Evolutionary conservation across 2,888 invertebrate species (phyloP).

Genomic region (Leuctra nigra): DNA sequence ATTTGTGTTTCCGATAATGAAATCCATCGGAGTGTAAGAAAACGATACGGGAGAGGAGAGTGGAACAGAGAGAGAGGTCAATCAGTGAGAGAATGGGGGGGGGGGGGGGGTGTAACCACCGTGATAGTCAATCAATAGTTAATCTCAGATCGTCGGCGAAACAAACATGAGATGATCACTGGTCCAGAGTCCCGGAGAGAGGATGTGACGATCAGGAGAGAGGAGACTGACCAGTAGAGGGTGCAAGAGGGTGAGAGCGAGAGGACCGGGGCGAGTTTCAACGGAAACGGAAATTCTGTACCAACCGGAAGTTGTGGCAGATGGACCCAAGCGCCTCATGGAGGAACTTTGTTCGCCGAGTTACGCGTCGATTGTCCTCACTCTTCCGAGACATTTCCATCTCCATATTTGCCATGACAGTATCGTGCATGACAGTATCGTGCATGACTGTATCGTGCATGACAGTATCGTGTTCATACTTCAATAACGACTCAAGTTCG

Average conservation of each 20-base stretch:
- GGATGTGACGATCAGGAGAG: neutral
- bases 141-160: neutral
- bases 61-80: neutral
- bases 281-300: slow-evolving; percentile 7
- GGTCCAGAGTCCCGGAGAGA: neutral
- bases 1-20: neutral
- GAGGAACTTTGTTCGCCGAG: neutral
- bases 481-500: no score
- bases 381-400: neutral
- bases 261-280: neutral
- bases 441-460: no score
- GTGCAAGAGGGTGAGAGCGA: neutral
- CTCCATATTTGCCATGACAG: no score
- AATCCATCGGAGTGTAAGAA: neutral
- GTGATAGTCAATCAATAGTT: no score
- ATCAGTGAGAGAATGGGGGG: neutral
- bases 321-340: slow-evolving; percentile 5
- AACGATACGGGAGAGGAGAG: neutral
- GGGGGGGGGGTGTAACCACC: neutral
- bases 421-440: no score
- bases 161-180: slow-evolving; percentile 3
- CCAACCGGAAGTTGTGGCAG: slow-evolving; percentile 13
- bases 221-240: neutral
- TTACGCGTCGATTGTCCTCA: neutral
- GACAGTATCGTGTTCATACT: no score